These are phyloP conservation scores for Sweltsa coloradensis DNA, from an alignment of 1,140 invertebrate species.

Conservation along the genomic window DNA sequence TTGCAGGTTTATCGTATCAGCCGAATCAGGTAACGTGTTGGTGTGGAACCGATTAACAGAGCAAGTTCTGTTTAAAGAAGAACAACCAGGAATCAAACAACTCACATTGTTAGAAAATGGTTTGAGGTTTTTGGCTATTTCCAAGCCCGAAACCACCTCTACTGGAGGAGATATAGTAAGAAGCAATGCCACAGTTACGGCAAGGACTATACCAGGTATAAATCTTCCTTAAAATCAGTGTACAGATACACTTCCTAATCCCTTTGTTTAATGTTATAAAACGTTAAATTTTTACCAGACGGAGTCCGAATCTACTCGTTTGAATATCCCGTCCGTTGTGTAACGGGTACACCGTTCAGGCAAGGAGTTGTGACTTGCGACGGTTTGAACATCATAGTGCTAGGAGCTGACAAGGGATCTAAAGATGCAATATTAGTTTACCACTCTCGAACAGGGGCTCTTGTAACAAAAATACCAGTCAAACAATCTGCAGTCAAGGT, in stretches of 20 bases:
- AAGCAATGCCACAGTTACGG: slow-evolving; percentile 47
- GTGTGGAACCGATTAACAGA: slow-evolving; percentile 84
- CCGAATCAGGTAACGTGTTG: slow-evolving; percentile 84
- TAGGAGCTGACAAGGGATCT: slow-evolving; percentile 62
- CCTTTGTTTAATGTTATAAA: too few species aligned
- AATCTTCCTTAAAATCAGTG: slow-evolving; percentile 5
- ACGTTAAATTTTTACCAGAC: slow-evolving; percentile 42
- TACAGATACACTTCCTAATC: too few species aligned
- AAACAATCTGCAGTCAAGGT: slow-evolving; percentile 53
- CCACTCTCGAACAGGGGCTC: slow-evolving; percentile 66
- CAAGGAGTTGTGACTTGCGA: slow-evolving; percentile 71
- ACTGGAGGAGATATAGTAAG: slow-evolving; percentile 42
- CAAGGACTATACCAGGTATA: slow-evolving; percentile 58
- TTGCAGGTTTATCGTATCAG: slow-evolving; percentile 63
- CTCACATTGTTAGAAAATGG: slow-evolving; percentile 74
- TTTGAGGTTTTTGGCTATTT: slow-evolving; percentile 74
- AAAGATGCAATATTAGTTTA: slow-evolving; percentile 75
- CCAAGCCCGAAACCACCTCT: slow-evolving; percentile 44
- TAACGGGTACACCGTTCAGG: slow-evolving; percentile 50
- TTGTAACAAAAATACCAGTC: slow-evolving; percentile 60
- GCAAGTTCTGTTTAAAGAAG: slow-evolving; percentile 71
- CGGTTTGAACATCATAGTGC: slow-evolving; percentile 58
- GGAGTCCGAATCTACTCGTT: slow-evolving; percentile 63
- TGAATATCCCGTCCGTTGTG: slow-evolving; percentile 59
- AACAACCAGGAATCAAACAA: slow-evolving; percentile 76